Percentiles rank a stretch among this genome's conserved stretches.
These are phyloP conservation scores for Petrocephalus microphthalmus DNA, from an alignment of 2,113 vertebrate species.

Conservation along the genomic window DNA sequence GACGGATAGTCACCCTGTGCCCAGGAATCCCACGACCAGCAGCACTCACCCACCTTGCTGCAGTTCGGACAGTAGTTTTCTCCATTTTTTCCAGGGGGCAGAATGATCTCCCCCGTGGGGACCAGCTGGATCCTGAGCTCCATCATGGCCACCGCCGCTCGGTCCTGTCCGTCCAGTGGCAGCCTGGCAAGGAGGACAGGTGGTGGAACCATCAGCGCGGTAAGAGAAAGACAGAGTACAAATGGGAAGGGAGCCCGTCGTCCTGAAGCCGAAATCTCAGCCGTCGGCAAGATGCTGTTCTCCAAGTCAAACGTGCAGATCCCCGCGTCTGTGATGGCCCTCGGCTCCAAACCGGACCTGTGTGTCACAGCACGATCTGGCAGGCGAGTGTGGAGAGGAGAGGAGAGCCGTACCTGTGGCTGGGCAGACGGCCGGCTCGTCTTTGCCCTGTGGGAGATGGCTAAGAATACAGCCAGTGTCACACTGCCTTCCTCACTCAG, in stretches of 20 bases:
- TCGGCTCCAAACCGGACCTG: neutral
- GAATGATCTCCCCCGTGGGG: conserved; percentile 48
- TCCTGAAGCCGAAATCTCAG: neutral
- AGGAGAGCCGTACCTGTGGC: conserved; percentile 46
- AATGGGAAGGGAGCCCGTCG: neutral
- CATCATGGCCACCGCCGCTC: conserved; percentile 35
- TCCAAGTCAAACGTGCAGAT: neutral
- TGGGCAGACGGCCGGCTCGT: conserved; percentile 35
- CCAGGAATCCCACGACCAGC: neutral
- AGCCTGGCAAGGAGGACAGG: neutral
- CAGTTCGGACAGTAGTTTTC: conserved; percentile 42
- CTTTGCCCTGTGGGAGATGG: conserved; percentile 43
- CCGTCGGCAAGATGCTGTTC: neutral
- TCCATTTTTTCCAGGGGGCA: conserved; percentile 47
- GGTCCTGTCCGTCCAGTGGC: neutral
- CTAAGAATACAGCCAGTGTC: conserved; percentile 35
- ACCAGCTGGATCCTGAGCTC: conserved; percentile 47
- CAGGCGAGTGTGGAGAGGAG: neutral
- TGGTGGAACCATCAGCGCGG: neutral
- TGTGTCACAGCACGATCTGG: neutral
- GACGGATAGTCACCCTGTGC: neutral
- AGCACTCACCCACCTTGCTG: conserved; percentile 32
- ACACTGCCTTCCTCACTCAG: conserved; percentile 31
- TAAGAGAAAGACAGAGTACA: neutral
- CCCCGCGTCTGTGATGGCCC: neutral